Conservation (phyloP, 2,113 vertebrate genomes). For the Ploceus nigricollis region DNA sequence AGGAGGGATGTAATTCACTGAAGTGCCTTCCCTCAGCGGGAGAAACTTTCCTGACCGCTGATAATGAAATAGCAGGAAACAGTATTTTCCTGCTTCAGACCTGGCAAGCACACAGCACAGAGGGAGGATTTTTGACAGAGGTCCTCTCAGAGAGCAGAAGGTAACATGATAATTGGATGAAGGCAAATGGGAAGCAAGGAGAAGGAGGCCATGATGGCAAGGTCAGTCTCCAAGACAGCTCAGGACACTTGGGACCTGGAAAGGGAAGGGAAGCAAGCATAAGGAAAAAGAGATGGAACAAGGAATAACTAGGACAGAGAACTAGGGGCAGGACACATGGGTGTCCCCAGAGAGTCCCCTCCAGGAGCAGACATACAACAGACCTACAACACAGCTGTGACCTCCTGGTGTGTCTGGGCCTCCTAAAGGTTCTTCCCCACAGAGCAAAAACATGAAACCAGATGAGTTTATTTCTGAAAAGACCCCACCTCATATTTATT, state of each 20-base stretch:
- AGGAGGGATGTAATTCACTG: conserved; percentile 8
- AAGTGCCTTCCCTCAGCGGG: not conserved
- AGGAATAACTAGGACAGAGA: not conserved
- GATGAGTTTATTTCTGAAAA: not conserved
- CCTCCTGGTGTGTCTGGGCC: not conserved
- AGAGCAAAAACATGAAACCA: not conserved
- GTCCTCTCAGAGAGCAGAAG: not conserved
- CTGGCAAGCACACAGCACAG: not conserved
- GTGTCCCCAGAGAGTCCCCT: not conserved
- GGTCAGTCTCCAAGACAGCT: not conserved
- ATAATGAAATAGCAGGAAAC: conserved; percentile 40
- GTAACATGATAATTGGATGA: not conserved
- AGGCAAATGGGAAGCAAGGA: not conserved
- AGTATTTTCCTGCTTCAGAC: conserved; percentile 15
- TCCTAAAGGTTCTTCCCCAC: not conserved
- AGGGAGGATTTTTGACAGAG: not conserved
- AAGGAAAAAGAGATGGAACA: not conserved
- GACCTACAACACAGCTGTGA: not conserved
- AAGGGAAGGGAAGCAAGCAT: not conserved
- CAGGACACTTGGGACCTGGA: not conserved
- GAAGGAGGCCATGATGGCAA: not conserved
- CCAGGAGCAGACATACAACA: not conserved
- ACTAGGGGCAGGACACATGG: not conserved
- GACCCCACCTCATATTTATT: not conserved
- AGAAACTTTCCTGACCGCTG: not conserved